phyloP scores from a whole-genome alignment of 2,113 vertebrate genomes.

The Cephalopholis sonnerati region DNA sequence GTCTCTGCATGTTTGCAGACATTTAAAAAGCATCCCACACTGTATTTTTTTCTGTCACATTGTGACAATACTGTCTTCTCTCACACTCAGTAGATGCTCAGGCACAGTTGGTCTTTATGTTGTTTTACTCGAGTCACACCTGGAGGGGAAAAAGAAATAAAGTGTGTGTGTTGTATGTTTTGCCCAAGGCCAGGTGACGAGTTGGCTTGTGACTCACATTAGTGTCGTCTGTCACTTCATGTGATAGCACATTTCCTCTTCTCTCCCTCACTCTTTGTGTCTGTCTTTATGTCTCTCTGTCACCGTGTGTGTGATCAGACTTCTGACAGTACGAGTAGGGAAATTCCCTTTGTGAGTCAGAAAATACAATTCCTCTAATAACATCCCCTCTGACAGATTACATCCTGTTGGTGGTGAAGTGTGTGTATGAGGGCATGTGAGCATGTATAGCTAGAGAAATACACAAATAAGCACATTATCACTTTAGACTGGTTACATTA shows the following conservation, averaged over 20 bases:
- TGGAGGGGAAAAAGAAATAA: background rate
- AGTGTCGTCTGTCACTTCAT: slow-evolving; percentile 7
- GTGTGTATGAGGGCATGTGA: background rate
- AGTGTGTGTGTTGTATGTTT: background rate
- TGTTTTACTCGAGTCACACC: slow-evolving; percentile 2
- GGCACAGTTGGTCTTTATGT: background rate
- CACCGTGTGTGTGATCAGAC: slow-evolving; percentile 35
- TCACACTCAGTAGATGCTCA: slow-evolving; percentile 1
- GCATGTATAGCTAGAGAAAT: background rate
- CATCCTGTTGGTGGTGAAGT: slow-evolving; percentile 32
- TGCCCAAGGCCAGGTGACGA: slow-evolving; percentile 2
- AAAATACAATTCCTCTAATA: slow-evolving; percentile 42
- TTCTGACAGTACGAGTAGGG: slow-evolving; percentile 9
- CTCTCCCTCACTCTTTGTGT: background rate
- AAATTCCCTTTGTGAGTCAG: slow-evolving; percentile 61
- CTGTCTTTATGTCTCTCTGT: background rate
- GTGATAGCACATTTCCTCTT: background rate
- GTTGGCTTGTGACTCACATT: slow-evolving; percentile 21
- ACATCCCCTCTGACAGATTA: slow-evolving; percentile 45
- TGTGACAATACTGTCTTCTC: background rate
- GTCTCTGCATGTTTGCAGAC: slow-evolving; percentile 10
- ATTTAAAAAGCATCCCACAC: slow-evolving; percentile 31
- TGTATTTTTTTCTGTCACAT: background rate
- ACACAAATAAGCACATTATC: background rate
- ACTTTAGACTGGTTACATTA: background rate